phyloP scores from a whole-genome alignment of 2,888 invertebrate species.

The Sarcophaga subvicina region DNA sequence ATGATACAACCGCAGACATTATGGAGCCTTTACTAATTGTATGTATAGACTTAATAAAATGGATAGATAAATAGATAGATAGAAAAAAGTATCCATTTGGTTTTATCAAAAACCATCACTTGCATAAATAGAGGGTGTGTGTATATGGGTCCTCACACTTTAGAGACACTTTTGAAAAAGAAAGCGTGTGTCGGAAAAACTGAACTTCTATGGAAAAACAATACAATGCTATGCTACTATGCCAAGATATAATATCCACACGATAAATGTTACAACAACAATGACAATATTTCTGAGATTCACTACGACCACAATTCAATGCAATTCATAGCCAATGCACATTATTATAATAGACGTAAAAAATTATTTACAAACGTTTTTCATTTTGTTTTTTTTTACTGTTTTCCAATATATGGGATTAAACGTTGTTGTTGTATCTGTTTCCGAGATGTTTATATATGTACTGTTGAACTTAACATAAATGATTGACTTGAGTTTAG shows the following conservation, averaged over 20 bases:
- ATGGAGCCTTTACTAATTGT: conserved; percentile 60
- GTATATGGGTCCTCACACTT: not conserved
- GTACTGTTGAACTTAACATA: conserved; percentile 38
- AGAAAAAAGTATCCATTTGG: conserved; percentile 13
- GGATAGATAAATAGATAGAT: not conserved
- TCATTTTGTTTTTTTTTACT: not conserved
- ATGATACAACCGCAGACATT: conserved; percentile 63
- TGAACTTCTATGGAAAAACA: not conserved
- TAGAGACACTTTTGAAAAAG: not conserved
- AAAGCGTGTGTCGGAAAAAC: not conserved
- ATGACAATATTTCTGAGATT: conserved; percentile 32
- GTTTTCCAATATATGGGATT: too few relatives aligned
- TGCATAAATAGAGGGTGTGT: not conserved
- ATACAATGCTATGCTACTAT: not conserved
- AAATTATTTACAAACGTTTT: not conserved
- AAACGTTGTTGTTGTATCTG: not conserved
- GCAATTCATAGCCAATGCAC: not conserved
- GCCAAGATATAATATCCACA: not conserved
- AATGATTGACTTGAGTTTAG: conserved; percentile 63
- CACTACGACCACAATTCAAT: conserved; percentile 28
- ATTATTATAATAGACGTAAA: not conserved
- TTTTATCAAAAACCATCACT: conserved; percentile 1
- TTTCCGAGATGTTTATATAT: not conserved
- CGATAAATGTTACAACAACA: conserved; percentile 13
- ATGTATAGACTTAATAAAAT: conserved; percentile 39